Percentiles rank a stretch among this genome's conserved stretches.
Conservation (phyloP, 2,113 vertebrate genomes). For the Nycticebus coucang region DNA sequence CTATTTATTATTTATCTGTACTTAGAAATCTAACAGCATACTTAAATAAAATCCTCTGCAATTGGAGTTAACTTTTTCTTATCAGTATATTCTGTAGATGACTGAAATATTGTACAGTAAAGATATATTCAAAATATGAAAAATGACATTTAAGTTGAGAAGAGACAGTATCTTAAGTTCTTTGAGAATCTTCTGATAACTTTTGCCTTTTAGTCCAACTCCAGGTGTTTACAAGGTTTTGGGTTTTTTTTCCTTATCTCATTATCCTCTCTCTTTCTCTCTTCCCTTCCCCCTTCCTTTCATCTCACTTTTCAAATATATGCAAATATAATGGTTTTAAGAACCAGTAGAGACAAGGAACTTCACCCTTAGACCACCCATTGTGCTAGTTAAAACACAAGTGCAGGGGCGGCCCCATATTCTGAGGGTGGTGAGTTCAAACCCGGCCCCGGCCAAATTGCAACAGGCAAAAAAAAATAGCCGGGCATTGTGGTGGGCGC, state of each 20-base stretch:
- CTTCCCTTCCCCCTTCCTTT: too few species aligned
- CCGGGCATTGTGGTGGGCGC: too few species aligned
- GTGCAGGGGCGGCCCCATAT: too few species aligned
- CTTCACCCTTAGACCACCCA: neutral
- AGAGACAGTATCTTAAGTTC: neutral
- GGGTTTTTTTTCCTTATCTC: neutral
- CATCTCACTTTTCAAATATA: neutral
- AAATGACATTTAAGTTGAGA: slow-evolving; percentile 38
- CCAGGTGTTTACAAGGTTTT: neutral
- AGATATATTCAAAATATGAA: slow-evolving; percentile 31
- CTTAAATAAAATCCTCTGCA: neutral
- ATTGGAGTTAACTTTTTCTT: slow-evolving; percentile 38
- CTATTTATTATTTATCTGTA: neutral
- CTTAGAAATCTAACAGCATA: neutral
- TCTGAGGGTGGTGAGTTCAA: too few species aligned
- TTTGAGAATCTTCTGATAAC: slow-evolving; percentile 22
- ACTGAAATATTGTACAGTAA: slow-evolving; percentile 23
- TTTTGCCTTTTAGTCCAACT: neutral
- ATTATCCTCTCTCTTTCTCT: neutral
- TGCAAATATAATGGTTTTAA: neutral
- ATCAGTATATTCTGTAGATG: neutral
- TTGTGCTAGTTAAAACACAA: neutral
- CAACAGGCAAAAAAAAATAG: too few species aligned
- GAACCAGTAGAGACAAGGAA: neutral
- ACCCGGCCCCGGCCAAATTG: too few species aligned